Evolutionary conservation across 1,140 invertebrate genomes (phyloP).

Genomic region (Drosophila lini): DNA sequence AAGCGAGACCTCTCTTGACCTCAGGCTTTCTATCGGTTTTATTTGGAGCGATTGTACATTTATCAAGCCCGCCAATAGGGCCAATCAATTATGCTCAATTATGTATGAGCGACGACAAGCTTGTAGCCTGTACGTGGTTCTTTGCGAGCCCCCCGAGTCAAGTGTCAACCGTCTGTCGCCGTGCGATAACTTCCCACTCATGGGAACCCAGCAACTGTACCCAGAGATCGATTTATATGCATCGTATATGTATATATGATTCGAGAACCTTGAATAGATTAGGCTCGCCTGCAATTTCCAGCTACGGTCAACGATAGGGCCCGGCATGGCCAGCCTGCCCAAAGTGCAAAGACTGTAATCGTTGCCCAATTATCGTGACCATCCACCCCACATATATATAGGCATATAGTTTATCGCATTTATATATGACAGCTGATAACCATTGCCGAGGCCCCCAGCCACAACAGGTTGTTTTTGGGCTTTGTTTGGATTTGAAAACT

Average conservation of each 20-base stretch:
- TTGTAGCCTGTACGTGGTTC: constrained; percentile 4
- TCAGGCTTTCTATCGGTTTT: not conserved
- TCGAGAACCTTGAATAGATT: constrained; percentile 58
- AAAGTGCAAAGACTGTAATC: constrained; percentile 72
- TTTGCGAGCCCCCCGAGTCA: constrained; percentile 31
- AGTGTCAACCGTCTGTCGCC: constrained; percentile 63
- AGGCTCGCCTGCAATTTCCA: constrained; percentile 38
- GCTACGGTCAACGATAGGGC: constrained; percentile 47
- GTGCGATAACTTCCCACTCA: constrained; percentile 57
- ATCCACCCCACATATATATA: constrained; percentile 1
- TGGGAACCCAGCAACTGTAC: constrained; percentile 60
- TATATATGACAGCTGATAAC: constrained; percentile 51
- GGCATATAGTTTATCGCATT: constrained; percentile 58
- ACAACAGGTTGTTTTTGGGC: constrained; percentile 19
- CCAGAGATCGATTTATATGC: constrained; percentile 31
- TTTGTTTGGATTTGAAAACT: constrained; percentile 41
- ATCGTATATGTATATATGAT: constrained; percentile 23
- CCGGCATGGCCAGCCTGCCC: constrained; percentile 16
- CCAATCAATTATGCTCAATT: constrained; percentile 80
- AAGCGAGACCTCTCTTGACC: constrained; percentile 5
- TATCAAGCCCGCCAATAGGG: constrained; percentile 36
- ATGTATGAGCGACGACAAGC: constrained; percentile 45
- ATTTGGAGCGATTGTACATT: constrained; percentile 22
- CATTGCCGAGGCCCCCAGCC: constrained; percentile 17
- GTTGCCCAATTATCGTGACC: constrained; percentile 37